Base-by-base conservation (phyloP, 2,113 vertebrate species). In the Daphoenositta chrysoptera region DNA sequence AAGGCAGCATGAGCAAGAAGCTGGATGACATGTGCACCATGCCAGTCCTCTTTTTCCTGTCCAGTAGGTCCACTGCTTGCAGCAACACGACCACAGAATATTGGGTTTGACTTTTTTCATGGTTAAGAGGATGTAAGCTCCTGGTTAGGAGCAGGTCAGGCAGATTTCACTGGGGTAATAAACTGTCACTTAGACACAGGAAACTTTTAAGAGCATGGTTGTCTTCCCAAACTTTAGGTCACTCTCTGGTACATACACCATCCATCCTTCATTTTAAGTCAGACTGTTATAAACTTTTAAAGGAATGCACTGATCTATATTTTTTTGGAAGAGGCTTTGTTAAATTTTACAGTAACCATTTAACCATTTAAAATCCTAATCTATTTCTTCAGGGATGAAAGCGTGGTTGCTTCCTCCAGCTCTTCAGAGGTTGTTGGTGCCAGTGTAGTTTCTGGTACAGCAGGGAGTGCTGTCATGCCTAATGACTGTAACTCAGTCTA, bases 381-480 rank as follows among this genome's bases (percentile, higher is more conserved):
- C 11, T 64, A 11, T 27, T 20, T 57, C 35, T 80, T 48, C 30
- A 85, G 4, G 4, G 3, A 16, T 40, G 22, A 56, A 91, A 75
- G 12, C 30, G 30, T 9, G 9, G 11, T 27, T 78, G 10, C 11
- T 79, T 61, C 6, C 13, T 18, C 7, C 31, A 54, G 33, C 3
- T 78, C 8, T 57, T 69, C 1, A 5, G 37, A 53, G 7, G 5
- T 2, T 82, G 7, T 19, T 60, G 22, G 16, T 4, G 3, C 9
- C 27, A 16, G 9, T 37, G 28, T 33, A 7, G 8, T 35, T 85
- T 86, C 44, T 76, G 44, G 45, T 23, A 44, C 3, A 70, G n/a
- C 24, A 65, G 17, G 31, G 15, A 61, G 11, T 48, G 42, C 50
- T 65, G 37, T 31, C 2, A 0, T 2, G 2, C 7, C 12, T 6